phyloP scores from a whole-genome alignment of 2,113 vertebrate species.

The Dissostichus mawsoni region DNA sequence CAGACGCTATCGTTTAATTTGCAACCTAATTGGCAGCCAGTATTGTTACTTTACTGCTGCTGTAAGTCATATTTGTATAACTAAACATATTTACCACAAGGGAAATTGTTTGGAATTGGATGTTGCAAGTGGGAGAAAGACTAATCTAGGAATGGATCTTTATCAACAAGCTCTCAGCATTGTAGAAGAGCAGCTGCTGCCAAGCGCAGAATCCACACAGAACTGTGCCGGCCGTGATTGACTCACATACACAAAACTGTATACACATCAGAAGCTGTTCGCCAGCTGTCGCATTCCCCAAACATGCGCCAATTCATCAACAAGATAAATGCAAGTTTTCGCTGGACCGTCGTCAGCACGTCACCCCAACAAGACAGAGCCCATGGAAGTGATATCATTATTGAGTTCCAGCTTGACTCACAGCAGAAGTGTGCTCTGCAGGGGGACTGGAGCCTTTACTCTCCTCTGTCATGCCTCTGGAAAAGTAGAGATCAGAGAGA shows the following conservation, averaged over 20 bases:
- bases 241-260: slow-evolving; percentile 34
- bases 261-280: slow-evolving; percentile 34
- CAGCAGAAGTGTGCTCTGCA: slow-evolving; percentile 63
- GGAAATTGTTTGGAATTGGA: slow-evolving; percentile 55
- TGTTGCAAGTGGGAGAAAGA: slow-evolving; percentile 53
- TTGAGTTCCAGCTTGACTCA: slow-evolving; percentile 62
- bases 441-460: slow-evolving; percentile 38
- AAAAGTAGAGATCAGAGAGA: slow-evolving; percentile 61
- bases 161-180: slow-evolving; percentile 66
- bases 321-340: slow-evolving; percentile 73
- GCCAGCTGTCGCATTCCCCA: slow-evolving; percentile 63
- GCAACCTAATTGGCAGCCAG: slow-evolving; percentile 36
- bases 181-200: slow-evolving; percentile 61
- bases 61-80: slow-evolving; percentile 29
- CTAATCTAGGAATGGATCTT: slow-evolving; percentile 66
- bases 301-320: slow-evolving; percentile 71
- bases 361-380: slow-evolving; percentile 58
- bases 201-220: slow-evolving; percentile 48
- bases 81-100: slow-evolving; percentile 43
- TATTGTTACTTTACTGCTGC: slow-evolving; percentile 24
- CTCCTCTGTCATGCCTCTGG: slow-evolving; percentile 51
- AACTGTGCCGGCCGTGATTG: slow-evolving; percentile 18
- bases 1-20: slow-evolving; percentile 33
- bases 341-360: slow-evolving; percentile 45
- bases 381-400: slow-evolving; percentile 69